Evolutionary conservation across 1,140 invertebrate genomes (phyloP).

Genomic region (Drosophila sulfurigaster): DNA sequence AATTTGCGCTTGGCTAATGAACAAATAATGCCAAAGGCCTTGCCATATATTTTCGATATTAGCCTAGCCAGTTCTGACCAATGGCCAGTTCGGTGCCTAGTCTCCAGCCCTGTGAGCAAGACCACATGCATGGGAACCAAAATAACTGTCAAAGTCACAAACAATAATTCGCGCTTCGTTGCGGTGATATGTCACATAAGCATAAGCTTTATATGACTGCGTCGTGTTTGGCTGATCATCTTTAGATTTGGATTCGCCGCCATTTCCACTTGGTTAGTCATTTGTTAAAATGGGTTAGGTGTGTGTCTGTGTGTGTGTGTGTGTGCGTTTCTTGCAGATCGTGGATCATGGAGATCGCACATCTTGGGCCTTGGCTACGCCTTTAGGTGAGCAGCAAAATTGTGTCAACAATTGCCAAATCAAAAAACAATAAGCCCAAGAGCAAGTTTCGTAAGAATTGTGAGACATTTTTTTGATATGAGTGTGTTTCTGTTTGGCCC

Average conservation of each 20-base stretch:
- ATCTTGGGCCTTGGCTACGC: constrained; percentile 54
- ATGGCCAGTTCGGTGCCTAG: constrained; percentile 8
- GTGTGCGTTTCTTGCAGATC: constrained; percentile 12
- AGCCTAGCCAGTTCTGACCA: constrained; percentile 29
- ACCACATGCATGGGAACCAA: constrained; percentile 21
- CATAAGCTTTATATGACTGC: neutral
- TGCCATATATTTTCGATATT: constrained; percentile 27
- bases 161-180: constrained; percentile 50
- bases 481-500: constrained; percentile 7
- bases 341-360: constrained; percentile 7
- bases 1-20: constrained; percentile 53
- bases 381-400: constrained; percentile 59
- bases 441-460: constrained; percentile 31
- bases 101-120: constrained; percentile 9
- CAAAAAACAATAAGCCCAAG: constrained; percentile 1
- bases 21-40: constrained; percentile 47
- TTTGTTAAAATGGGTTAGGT: constrained; percentile 59
- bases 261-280: constrained; percentile 80
- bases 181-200: constrained; percentile 30
- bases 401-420: constrained; percentile 73
- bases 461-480: neutral
- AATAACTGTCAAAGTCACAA: constrained; percentile 42
- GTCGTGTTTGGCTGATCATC: constrained; percentile 55
- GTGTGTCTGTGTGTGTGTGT: neutral
- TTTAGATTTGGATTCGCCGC: constrained; percentile 36